These are phyloP conservation scores for Megalops atlanticus DNA, from an alignment of 2,113 vertebrate species.

Conservation along the genomic window DNA sequence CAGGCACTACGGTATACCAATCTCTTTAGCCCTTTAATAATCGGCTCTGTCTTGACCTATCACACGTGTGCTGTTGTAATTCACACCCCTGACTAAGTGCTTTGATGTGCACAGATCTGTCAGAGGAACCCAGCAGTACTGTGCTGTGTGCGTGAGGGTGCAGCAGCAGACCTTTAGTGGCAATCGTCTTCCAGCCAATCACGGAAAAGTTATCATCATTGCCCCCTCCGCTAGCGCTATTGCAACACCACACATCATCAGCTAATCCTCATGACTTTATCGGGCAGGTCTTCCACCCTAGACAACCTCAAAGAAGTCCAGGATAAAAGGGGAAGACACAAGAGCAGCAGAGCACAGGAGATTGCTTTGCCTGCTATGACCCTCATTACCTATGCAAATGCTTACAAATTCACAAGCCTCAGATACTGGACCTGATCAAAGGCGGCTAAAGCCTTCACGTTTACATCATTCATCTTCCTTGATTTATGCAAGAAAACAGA, in stretches of 20 bases:
- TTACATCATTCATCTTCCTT: background rate
- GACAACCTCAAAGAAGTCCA: background rate
- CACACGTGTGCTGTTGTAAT: no score
- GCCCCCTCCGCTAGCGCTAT: background rate
- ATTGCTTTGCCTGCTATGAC: background rate
- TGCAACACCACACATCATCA: background rate
- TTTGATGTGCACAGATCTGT: background rate
- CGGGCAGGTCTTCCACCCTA: background rate
- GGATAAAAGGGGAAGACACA: background rate
- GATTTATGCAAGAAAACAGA: background rate
- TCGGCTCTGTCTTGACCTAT: no score
- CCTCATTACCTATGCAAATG: background rate
- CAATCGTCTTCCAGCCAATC: no score
- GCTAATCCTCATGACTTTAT: background rate
- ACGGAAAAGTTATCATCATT: no score
- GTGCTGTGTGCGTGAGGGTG: background rate
- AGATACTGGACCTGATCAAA: background rate
- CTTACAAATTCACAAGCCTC: background rate
- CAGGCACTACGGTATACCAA: no score
- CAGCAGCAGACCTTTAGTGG: no score
- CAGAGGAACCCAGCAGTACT: no score
- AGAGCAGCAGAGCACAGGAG: background rate
- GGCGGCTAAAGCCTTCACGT: background rate
- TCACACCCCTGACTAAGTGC: no score
- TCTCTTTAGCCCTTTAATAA: no score